Conservation (phyloP, 2,797 vertebrate genomes). For the Melanogrammus aeglefinus region DNA sequence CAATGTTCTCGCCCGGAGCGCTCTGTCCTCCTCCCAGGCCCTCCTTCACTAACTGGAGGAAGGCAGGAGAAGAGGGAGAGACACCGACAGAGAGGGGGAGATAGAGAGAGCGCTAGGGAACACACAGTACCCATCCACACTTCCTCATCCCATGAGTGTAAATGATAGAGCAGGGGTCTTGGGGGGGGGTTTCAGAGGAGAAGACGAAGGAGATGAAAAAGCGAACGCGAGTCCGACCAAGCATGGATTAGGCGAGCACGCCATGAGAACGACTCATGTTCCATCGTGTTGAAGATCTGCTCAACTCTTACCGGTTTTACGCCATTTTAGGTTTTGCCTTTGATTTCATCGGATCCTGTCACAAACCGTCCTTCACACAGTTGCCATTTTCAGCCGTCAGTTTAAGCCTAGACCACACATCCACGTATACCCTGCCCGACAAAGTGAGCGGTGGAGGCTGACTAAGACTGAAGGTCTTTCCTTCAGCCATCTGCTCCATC, state of each 20-base stretch:
- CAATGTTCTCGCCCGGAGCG: slow-evolving; percentile 56
- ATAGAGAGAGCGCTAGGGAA: slow-evolving; percentile 19
- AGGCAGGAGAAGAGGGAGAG: neutral
- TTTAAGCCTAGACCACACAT: slow-evolving; percentile 11
- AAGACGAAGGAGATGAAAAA: slow-evolving; percentile 21
- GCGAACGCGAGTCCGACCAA: neutral
- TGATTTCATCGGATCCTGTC: neutral
- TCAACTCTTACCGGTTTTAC: neutral
- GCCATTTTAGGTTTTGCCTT: neutral
- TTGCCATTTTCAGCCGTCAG: neutral
- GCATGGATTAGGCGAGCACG: too few relatives aligned
- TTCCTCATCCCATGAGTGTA: slow-evolving; percentile 42
- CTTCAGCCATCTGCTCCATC: slow-evolving; percentile 58
- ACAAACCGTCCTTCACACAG: neutral
- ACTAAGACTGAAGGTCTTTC: slow-evolving; percentile 42
- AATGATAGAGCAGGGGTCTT: slow-evolving; percentile 5
- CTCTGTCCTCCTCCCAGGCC: slow-evolving; percentile 53
- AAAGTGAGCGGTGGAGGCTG: slow-evolving; percentile 54
- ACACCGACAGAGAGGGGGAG: neutral
- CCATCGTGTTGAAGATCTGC: neutral
- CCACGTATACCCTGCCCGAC: slow-evolving; percentile 20
- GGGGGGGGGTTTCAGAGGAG: neutral
- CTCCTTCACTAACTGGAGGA: slow-evolving; percentile 28
- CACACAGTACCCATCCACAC: slow-evolving; percentile 60
- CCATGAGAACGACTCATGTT: neutral